These are phyloP conservation scores for Rhombomys opimus DNA, from an alignment of 2,113 vertebrate genomes.

Conservation along the genomic window DNA sequence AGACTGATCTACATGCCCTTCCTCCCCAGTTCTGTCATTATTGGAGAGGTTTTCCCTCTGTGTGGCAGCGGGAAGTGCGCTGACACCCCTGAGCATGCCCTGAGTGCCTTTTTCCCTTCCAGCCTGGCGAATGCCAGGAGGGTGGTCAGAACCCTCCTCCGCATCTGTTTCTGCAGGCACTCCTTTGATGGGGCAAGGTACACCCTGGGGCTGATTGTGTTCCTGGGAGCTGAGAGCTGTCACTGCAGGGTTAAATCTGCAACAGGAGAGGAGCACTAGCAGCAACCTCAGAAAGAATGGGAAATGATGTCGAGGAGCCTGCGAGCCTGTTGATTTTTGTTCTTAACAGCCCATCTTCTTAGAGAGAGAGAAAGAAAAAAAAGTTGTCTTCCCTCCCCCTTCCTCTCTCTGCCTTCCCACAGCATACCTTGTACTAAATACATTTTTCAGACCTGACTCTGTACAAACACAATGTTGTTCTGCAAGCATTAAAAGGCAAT, in stretches of 20 bases:
- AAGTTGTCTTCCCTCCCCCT: slow-evolving; percentile 45
- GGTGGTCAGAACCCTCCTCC: slow-evolving; percentile 2
- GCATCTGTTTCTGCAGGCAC: not conserved
- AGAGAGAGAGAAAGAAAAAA: slow-evolving; percentile 5
- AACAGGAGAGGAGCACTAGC: slow-evolving; percentile 49
- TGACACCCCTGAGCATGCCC: not conserved
- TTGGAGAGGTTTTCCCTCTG: not conserved
- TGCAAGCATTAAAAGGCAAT: slow-evolving; percentile 97
- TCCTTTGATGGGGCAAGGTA: slow-evolving; percentile 2
- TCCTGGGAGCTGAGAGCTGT: slow-evolving; percentile 47
- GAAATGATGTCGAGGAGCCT: slow-evolving; percentile 65
- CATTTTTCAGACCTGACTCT: slow-evolving; percentile 94
- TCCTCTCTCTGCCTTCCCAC: slow-evolving; percentile 70
- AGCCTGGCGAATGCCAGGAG: not conserved
- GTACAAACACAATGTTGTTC: slow-evolving; percentile 94
- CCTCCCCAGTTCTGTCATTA: not conserved
- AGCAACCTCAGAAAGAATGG: slow-evolving; percentile 70
- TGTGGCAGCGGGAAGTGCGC: not conserved
- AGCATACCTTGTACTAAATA: slow-evolving; percentile 88
- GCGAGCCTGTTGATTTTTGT: slow-evolving; percentile 65
- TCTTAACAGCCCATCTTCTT: slow-evolving; percentile 59
- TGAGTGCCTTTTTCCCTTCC: not conserved
- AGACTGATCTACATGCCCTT: not conserved
- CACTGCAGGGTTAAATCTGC: slow-evolving; percentile 63
- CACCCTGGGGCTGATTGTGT: slow-evolving; percentile 42